A percentile compares a stretch with the other conserved stretches of the same genome.
Conservation (phyloP, 2,888 invertebrate species). For the Julus scandinavius region DNA sequence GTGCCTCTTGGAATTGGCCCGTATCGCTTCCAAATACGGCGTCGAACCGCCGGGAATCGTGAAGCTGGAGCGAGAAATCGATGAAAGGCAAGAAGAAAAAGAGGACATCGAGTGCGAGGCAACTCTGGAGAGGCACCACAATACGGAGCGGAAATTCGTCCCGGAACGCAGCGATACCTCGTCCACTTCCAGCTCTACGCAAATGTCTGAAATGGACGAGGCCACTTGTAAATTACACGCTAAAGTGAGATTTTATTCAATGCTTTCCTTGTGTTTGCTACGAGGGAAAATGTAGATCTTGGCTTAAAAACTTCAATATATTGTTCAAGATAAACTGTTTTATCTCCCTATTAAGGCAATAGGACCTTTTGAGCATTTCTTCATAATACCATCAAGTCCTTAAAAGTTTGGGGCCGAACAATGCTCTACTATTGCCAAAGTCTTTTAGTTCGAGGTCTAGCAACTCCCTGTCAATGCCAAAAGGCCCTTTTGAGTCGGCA, state of each 20-base stretch:
- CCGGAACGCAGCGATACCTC: neutral
- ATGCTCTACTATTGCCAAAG: too few species aligned
- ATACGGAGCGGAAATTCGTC: neutral
- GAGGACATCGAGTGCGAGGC: neutral
- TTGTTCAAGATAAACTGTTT: too few species aligned
- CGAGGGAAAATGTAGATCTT: too few species aligned
- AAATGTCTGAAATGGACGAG: constrained; percentile 7
- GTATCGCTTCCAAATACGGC: constrained; percentile 77
- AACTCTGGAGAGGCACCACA: neutral
- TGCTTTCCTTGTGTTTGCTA: neutral
- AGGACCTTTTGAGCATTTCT: too few species aligned
- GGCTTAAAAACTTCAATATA: too few species aligned
- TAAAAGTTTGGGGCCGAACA: too few species aligned
- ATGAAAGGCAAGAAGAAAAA: constrained; percentile 68
- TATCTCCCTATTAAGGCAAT: too few species aligned
- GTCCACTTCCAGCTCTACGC: constrained; percentile 33
- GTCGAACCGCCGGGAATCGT: constrained; percentile 85
- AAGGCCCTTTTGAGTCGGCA: neutral
- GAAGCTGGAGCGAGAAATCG: constrained; percentile 86
- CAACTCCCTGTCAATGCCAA: neutral
- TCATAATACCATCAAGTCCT: too few species aligned
- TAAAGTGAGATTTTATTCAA: constrained; percentile 45
- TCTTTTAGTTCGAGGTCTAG: too few species aligned
- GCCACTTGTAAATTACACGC: constrained; percentile 47
- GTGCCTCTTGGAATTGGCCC: constrained; percentile 85